A percentile compares a stretch with the other conserved stretches of the same genome.
These are phyloP conservation scores for Microcebus jonahi DNA, from an alignment of 2,113 vertebrate genomes.

Conservation along the genomic window DNA sequence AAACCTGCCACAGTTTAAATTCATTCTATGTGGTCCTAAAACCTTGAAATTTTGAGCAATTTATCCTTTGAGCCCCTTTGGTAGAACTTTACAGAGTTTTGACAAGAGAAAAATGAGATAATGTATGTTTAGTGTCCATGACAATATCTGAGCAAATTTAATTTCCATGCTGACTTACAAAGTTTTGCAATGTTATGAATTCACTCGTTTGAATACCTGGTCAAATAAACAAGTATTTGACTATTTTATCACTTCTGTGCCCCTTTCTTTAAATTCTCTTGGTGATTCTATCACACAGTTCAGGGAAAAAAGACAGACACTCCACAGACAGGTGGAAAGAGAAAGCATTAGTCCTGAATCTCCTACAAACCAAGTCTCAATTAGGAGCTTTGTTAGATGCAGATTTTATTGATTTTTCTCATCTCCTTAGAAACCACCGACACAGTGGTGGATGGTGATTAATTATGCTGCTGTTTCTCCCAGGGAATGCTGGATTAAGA, in stretches of 20 bases:
- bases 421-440: background rate
- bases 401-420: background rate
- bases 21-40: background rate
- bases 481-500: background rate
- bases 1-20: background rate
- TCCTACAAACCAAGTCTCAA: background rate
- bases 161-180: background rate
- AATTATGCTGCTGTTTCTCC: background rate
- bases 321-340: background rate
- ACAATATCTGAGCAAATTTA: background rate
- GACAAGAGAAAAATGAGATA: background rate
- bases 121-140: background rate
- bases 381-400: background rate
- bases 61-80: background rate
- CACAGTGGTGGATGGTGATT: background rate
- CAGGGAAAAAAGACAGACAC: background rate
- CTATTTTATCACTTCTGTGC: background rate
- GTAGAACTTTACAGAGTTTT: background rate
- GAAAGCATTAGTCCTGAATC: background rate
- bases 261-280: background rate
- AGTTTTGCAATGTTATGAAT: background rate
- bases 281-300: background rate
- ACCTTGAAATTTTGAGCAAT: background rate
- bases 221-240: background rate
- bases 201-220: background rate